Base-by-base conservation (phyloP, 2,797 vertebrate species). In the Falco rusticolus region DNA sequence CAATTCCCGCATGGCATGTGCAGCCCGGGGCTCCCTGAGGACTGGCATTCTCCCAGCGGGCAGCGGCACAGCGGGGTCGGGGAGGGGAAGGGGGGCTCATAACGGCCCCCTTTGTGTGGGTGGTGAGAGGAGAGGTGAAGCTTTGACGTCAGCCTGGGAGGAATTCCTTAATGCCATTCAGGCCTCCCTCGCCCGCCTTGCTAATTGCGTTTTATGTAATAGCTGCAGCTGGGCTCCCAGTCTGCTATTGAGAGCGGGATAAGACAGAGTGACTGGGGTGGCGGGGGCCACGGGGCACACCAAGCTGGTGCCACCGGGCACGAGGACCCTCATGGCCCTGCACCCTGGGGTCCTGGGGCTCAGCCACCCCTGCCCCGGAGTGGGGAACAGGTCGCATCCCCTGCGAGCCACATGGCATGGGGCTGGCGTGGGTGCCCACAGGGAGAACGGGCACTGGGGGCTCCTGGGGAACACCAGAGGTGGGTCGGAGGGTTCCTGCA, bases 101-200 rank as follows among this genome's bases (percentile, higher is more conserved):
- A 89, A 94, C 57, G 13, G 93, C 70, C 91, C 94, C 91, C 88
- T 96, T 97, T 96, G 96, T 97, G 93, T 51, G 24, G 50, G 56
- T 6, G 20, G 63, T 20, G 7, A 76, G 70, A 76, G 95, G 82
- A 76, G 95, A 95, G 93, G 96, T 59, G 94, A 86, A 88, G 97
- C 91, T 96, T 96, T 96, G 90, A 97, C 97, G 96, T 97, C 97
- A 97, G 76, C 72, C 63, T 7, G 81, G 59, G 92, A 95, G 94
- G 97, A 97, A 97, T 97, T 97, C 96, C 97, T 97, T 95, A 94
- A 96, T 95, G 96, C 97, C 94, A 95, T 80, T 89, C 96, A 96
- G 93, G 61, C 85, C 93, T 77, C 91, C 76, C 53, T 53, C 25
- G 54, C 60, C 86, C 33, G 66, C 20, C 5, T 60, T 21, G 94